Base-by-base conservation (phyloP, 2,888 invertebrate genomes). In the Acanthosoma haemorrhoidale region DNA sequence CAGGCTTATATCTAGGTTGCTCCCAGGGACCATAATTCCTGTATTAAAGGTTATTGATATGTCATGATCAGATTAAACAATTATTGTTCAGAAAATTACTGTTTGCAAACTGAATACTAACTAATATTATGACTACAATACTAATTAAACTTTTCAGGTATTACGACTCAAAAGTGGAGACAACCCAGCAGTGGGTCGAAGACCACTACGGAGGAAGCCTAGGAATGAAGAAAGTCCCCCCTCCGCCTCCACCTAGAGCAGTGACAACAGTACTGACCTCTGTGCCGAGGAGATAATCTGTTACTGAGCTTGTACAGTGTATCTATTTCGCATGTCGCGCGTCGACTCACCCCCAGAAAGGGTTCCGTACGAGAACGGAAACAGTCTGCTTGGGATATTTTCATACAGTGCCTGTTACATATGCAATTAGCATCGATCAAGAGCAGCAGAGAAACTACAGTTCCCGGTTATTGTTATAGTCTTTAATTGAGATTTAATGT, bases 221-320 rank as follows among this genome's bases (percentile, higher is more conserved):
- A 5, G 73, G 75, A 0, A 77, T 85, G 67, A 88, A 88, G 76
- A 88, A 90, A 79, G 83, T 90, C 75, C 92, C 92, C 57, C 94
- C 94, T 13, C 94, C 94, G 2, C 93, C 93, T 34, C 93, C 93
- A n/a, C 93, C 94, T 1, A 91, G 94, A 72, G 91, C 91, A 78
- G 92, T 93, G 78, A 88, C 89, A n/a, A 92, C 91, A n/a, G 91
- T 91, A 76, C 81, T 91, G 72, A 88, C 89, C 4, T 67, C 67
- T 25, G 67, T 71, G 64, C 64, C 34, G 31, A 60, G 43, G 43
- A 21, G 57, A 21, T 63, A 51, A 51, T 39, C 13, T 13, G 43
- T 15, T 32, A 34, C 43, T 60, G 61, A 63, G 41, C 64, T 64
- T 31, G 25, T 38, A 25, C n/a, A 51, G 25, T 51, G 51, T 51